phyloP scores from a whole-genome alignment of 1,140 invertebrate genomes.

The Hirudo medicinalis region DNA sequence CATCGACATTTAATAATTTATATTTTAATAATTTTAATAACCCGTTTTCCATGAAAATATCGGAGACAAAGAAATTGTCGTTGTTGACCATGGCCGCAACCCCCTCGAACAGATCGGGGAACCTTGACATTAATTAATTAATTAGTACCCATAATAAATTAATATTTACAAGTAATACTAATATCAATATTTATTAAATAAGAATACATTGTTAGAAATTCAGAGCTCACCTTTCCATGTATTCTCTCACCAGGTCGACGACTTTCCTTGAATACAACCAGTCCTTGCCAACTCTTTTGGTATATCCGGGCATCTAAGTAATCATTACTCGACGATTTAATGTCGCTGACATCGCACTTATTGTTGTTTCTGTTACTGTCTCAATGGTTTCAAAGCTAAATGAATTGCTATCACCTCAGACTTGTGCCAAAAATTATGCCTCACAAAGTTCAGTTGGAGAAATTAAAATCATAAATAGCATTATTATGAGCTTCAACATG shows the following conservation, averaged over 20 bases:
- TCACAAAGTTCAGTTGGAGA: no score
- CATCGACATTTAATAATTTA: no score
- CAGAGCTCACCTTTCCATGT: constrained; percentile 45
- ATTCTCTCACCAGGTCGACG: constrained; percentile 54
- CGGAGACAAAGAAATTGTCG: constrained; percentile 32
- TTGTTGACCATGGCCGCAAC: constrained; percentile 29
- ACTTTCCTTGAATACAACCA: constrained; percentile 73
- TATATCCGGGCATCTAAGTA: constrained; percentile 56
- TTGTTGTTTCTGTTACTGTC: no score
- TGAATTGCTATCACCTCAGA: no score
- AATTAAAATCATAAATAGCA: no score
- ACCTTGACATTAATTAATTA: constrained; percentile 37
- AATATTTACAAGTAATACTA: neutral
- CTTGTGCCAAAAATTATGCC: no score
- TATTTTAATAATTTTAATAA: constrained; percentile 17
- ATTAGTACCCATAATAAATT: no score
- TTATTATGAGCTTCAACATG: no score
- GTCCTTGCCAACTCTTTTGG: constrained; percentile 49
- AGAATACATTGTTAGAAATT: no score
- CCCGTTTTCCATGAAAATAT: constrained; percentile 31
- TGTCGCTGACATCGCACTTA: no score
- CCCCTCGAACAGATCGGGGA: constrained; percentile 59
- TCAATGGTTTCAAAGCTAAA: no score
- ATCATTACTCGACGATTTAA: neutral
- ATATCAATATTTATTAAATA: neutral